These are phyloP conservation scores for Xyrichtys novacula DNA, from an alignment of 2,797 vertebrate genomes.

Conservation along the genomic window DNA sequence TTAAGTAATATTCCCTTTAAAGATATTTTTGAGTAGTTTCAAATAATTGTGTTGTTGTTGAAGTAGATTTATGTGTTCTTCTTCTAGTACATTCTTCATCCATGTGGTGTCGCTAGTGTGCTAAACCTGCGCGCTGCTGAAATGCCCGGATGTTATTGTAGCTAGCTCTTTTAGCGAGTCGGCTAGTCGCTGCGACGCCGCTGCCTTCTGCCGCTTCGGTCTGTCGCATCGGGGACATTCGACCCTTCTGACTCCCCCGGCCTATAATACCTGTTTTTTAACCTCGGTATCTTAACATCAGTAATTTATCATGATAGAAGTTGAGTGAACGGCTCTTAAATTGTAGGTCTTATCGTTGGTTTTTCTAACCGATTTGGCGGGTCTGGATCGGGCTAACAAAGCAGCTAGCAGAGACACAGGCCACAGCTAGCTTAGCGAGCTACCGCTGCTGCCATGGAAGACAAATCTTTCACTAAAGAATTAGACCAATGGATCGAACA, in stretches of 20 bases:
- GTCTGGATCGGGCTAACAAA: conserved; percentile 75
- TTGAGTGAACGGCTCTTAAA: conserved; percentile 41
- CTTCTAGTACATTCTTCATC: neutral
- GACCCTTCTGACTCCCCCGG: conserved; percentile 47
- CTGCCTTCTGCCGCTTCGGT: conserved; percentile 62
- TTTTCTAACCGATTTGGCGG: conserved; percentile 73
- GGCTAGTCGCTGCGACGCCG: conserved; percentile 76
- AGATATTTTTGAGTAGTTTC: too few species aligned
- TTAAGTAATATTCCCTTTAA: too few species aligned
- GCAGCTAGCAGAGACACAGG: conserved; percentile 60
- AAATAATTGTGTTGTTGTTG: too few species aligned
- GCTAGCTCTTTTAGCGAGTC: conserved; percentile 77
- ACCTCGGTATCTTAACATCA: conserved; percentile 33
- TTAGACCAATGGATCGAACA: conserved; percentile 96
- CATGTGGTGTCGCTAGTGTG: conserved; percentile 27
- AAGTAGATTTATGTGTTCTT: neutral
- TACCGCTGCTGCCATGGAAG: conserved; percentile 85
- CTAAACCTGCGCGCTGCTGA: conserved; percentile 32
- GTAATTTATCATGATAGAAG: conserved; percentile 69
- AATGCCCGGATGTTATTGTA: conserved; percentile 82
- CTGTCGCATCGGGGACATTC: conserved; percentile 74
- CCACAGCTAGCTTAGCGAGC: conserved; percentile 68
- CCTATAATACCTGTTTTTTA: conserved; percentile 13
- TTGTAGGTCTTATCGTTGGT: conserved; percentile 48
- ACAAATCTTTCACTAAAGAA: conserved; percentile 94